Conservation (phyloP, 2,113 vertebrate genomes). For the Agapornis roseicollis region DNA sequence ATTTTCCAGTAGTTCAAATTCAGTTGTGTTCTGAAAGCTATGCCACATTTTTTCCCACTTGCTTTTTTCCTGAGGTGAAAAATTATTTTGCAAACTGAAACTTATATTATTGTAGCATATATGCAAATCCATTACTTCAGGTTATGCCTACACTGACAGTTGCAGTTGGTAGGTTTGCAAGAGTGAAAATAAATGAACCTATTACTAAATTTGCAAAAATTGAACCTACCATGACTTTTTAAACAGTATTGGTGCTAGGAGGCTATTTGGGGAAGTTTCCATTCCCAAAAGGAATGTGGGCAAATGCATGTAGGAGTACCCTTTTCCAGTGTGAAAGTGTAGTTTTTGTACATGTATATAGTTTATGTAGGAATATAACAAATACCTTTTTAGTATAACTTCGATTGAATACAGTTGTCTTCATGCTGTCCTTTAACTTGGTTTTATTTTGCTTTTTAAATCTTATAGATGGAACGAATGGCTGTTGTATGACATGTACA, state of each 20-base stretch:
- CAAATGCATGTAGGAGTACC: not conserved
- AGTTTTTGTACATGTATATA: not conserved
- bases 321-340: not conserved
- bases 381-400: not conserved
- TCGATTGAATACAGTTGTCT: not conserved
- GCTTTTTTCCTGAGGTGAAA: not conserved
- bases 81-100: not conserved
- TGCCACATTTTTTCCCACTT: not conserved
- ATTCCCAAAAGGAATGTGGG: not conserved
- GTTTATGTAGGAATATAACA: not conserved
- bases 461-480: slow-evolving; percentile 92
- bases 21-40: not conserved
- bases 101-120: not conserved
- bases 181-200: not conserved
- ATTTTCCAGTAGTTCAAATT: not conserved
- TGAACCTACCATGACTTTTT: not conserved
- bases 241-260: not conserved
- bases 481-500: slow-evolving; percentile 96
- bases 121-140: not conserved
- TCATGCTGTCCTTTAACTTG: not conserved
- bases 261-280: not conserved
- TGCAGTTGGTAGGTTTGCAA: not conserved
- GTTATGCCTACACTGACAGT: not conserved
- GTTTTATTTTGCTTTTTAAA: not conserved
- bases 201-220: not conserved